Percentiles rank a stretch among this genome's conserved stretches.
Conservation (phyloP, 2,797 vertebrate genomes). For the Sebastes steindachneri region DNA sequence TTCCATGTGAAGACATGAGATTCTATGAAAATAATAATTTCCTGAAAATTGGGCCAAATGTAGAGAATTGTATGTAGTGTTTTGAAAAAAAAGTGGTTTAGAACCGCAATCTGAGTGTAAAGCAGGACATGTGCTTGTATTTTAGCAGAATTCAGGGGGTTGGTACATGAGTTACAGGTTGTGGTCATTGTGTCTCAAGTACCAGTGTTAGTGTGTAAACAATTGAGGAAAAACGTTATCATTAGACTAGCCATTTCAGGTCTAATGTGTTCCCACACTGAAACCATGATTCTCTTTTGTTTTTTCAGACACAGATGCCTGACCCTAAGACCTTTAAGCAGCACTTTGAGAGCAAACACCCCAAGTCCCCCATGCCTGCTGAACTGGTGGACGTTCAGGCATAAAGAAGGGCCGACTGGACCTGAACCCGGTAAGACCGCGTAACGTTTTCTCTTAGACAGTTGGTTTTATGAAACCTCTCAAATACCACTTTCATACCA, state of each 20-base stretch:
- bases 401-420: constrained; percentile 55
- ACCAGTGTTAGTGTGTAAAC: background rate
- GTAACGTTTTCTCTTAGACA: background rate
- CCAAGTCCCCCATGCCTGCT: constrained; percentile 87
- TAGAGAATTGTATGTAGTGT: too few relatives aligned
- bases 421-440: constrained; percentile 52
- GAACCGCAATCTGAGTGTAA: too few relatives aligned
- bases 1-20: too few relatives aligned
- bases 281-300: background rate
- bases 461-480: background rate
- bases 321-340: constrained; percentile 91
- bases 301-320: constrained; percentile 87
- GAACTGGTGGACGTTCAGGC: constrained; percentile 88
- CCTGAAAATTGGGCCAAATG: too few relatives aligned
- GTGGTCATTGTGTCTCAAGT: background rate
- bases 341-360: constrained; percentile 91
- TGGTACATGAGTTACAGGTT: background rate
- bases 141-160: background rate
- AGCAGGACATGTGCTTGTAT: background rate
- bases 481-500: too few relatives aligned
- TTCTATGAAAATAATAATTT: too few relatives aligned
- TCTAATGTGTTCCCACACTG: background rate
- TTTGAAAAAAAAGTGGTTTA: too few relatives aligned
- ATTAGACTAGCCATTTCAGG: background rate
- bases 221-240: background rate